These are phyloP conservation scores for Trichosurus vulpecula DNA, from an alignment of 2,797 vertebrate species.

Conservation along the genomic window DNA sequence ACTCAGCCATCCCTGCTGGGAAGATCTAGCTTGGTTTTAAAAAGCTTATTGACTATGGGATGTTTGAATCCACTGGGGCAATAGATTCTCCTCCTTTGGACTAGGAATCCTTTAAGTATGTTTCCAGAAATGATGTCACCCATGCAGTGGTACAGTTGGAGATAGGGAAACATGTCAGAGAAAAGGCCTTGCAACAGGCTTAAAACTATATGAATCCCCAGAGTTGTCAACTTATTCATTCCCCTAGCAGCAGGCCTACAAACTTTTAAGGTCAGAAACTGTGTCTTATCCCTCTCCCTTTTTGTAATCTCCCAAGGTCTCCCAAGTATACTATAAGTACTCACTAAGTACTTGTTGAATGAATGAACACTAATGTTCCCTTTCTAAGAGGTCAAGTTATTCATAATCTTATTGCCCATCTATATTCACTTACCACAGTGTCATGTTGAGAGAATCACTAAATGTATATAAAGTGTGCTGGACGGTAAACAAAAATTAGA, in stretches of 20 bases:
- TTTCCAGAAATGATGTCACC: neutral
- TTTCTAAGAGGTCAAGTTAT: neutral
- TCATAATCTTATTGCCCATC: neutral
- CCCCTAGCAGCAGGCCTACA: neutral
- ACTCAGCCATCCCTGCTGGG: neutral
- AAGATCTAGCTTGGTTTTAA: neutral
- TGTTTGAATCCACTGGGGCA: neutral
- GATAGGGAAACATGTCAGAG: neutral
- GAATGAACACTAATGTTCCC: neutral
- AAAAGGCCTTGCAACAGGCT: neutral
- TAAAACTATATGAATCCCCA: neutral
- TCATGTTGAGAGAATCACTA: conserved; percentile 11
- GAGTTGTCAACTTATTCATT: neutral
- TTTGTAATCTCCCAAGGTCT: neutral
- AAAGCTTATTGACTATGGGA: neutral
- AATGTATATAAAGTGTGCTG: conserved; percentile 22
- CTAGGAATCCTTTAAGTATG: neutral
- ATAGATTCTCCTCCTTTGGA: neutral
- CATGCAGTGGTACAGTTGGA: neutral
- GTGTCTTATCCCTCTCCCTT: neutral
- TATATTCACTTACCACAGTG: neutral
- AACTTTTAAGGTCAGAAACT: neutral
- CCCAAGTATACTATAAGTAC: neutral
- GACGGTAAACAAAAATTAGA: conserved; percentile 45
- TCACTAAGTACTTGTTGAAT: neutral